Evolutionary conservation across 2,888 invertebrate species (phyloP).

Genomic region (Bruchidius siliquastri): DNA sequence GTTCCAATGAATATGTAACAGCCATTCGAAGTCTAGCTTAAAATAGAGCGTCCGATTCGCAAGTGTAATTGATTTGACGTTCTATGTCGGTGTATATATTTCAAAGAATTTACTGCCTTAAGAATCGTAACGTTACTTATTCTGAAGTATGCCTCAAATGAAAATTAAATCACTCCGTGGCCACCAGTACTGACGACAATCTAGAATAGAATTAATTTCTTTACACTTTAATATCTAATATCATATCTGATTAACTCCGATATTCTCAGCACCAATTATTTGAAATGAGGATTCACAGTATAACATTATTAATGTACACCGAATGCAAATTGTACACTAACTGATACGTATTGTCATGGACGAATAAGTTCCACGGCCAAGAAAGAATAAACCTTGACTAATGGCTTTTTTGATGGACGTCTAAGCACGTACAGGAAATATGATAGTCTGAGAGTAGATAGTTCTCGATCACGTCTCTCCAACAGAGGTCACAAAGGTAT

Average conservation of each 20-base stretch:
- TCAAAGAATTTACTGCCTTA: no score
- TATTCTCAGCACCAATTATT: constrained; percentile 7
- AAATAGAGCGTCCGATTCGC: no score
- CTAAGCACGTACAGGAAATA: background rate
- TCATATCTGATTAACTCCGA: background rate
- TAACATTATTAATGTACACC: constrained; percentile 12
- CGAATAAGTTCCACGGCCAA: constrained; percentile 5
- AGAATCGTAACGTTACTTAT: no score
- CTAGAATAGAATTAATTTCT: background rate
- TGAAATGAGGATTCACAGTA: constrained; percentile 9
- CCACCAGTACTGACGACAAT: background rate
- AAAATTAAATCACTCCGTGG: background rate
- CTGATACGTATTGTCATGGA: constrained; percentile 5
- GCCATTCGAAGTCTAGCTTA: no score
- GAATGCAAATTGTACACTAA: constrained; percentile 11
- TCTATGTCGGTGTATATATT: no score
- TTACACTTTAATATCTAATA: background rate
- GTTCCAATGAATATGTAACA: no score
- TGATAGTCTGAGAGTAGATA: background rate
- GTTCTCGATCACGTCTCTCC: background rate
- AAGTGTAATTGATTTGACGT: no score
- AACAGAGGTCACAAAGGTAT: background rate
- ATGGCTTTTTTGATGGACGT: constrained; percentile 6
- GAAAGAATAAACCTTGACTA: constrained; percentile 12
- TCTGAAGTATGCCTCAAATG: no score